Evolutionary conservation across 2,888 invertebrate species (phyloP).

Genomic region (Oxyscelio sp.): DNA sequence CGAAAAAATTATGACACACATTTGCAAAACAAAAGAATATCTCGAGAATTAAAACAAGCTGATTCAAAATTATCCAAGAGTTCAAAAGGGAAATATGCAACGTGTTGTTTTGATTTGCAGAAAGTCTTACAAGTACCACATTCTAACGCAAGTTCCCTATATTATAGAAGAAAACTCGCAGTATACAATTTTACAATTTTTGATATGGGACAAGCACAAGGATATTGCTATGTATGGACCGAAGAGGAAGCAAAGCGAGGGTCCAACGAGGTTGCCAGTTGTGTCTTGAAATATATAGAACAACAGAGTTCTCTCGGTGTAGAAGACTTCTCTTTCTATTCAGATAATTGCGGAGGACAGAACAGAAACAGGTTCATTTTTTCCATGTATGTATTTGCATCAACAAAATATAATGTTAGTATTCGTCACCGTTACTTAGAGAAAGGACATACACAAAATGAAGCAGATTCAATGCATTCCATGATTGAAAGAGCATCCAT

Average conservation of each 20-base stretch:
- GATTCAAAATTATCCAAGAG: too few relatives aligned
- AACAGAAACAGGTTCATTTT: slow-evolving; percentile 10
- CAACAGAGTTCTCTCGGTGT: not conserved
- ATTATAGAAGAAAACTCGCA: slow-evolving; percentile 17
- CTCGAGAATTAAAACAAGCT: slow-evolving; percentile 54
- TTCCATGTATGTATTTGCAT: slow-evolving; percentile 12
- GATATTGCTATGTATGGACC: slow-evolving; percentile 18
- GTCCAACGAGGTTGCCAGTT: slow-evolving; percentile 24
- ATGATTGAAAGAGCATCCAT: not conserved
- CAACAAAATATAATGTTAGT: not conserved
- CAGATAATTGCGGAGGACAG: slow-evolving; percentile 13
- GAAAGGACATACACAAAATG: slow-evolving; percentile 29
- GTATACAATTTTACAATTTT: slow-evolving; percentile 9
- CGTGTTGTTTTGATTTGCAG: slow-evolving; percentile 12
- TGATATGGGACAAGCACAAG: slow-evolving; percentile 1
- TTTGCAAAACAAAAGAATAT: slow-evolving; percentile 66
- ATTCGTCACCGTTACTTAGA: slow-evolving; percentile 18
- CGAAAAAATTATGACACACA: slow-evolving; percentile 67
- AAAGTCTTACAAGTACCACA: not conserved
- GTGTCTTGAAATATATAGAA: slow-evolving; percentile 15
- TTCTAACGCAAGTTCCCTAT: not conserved
- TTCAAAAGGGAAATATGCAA: too few relatives aligned
- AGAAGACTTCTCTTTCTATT: slow-evolving; percentile 6
- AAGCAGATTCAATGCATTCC: slow-evolving; percentile 19
- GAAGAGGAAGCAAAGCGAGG: slow-evolving; percentile 24